Conservation (phyloP, 2,888 invertebrate genomes). For the Galeruca laticollis region DNA sequence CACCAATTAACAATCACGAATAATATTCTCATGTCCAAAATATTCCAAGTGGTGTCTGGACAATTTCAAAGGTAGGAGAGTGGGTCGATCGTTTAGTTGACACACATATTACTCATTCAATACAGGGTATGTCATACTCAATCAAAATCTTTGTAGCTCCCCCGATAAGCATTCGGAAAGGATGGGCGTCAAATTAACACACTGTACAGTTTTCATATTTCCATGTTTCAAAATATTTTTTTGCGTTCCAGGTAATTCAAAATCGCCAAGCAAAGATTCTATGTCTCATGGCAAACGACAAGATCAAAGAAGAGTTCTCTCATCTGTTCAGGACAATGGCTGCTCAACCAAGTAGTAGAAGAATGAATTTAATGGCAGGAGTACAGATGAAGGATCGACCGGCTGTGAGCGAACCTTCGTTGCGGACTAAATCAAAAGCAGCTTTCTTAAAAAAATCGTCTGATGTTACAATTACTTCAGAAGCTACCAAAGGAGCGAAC, state of each 20-base stretch:
- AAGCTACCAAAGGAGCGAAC: conserved; percentile 12
- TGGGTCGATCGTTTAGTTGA: too few relatives aligned
- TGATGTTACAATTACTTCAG: not conserved
- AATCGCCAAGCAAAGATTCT: conserved; percentile 65
- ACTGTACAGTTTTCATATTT: too few relatives aligned
- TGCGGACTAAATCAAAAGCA: not conserved
- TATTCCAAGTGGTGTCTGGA: too few relatives aligned
- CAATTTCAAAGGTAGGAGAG: too few relatives aligned
- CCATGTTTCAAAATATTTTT: too few relatives aligned
- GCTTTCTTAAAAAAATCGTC: not conserved
- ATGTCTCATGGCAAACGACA: conserved; percentile 62
- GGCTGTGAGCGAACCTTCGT: not conserved
- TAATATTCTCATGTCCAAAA: too few relatives aligned
- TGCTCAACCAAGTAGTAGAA: conserved; percentile 64
- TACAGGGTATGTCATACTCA: too few relatives aligned
- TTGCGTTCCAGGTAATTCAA: conserved; percentile 56
- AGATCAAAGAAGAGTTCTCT: conserved; percentile 64
- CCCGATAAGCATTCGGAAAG: too few relatives aligned
- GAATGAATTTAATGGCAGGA: conserved; percentile 67
- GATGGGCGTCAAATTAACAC: too few relatives aligned
- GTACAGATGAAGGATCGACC: not conserved
- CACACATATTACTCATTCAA: too few relatives aligned
- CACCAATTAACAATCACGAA: too few relatives aligned
- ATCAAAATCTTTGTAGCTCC: too few relatives aligned
- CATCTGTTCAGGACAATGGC: conserved; percentile 66